Evolutionary conservation across 2,113 vertebrate species (phyloP), one percentile per base, ranked within the genome.

Genomic region (Triplophysa siluroides): DNA sequence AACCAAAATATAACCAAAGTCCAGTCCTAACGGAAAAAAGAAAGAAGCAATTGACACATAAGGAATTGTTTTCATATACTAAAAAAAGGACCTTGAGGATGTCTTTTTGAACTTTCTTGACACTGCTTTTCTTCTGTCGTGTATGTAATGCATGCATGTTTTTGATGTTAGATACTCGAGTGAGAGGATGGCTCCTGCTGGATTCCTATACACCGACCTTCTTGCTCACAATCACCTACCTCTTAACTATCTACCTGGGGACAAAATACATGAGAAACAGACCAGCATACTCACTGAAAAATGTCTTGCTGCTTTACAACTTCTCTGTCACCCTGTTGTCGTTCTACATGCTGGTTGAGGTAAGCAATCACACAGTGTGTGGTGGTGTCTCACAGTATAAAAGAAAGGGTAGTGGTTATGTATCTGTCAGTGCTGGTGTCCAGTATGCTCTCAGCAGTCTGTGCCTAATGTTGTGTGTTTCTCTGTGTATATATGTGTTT

Each of bases 161-260:
- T 71, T 65, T 76, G 3, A 26, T 84, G 52, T 62, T 23, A 96
- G 95, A 96, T 87, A 0, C 92, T 73, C 93, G 95, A 75, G 94
- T 96, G 82, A 91, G 93, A 92, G 95, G 95, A 83, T 96, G 95
- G 95, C 86, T 95, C 75, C 86, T 96, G 89, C 79, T 96, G 92
- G 95, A 96, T 83, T 96, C 95, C 45, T 96, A 91, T 85, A 92
- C 95, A 80, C 95, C 95, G 52, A 96, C 95, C 0, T 90, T 96
- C 83, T 85, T 85, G 60, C 91, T 96, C 12, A 95, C 95, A 45
- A 81, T 91, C 67, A 67, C 86, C 0, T 96, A 96, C 83, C 87
- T 96, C 65, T 88, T 95, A 61, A 88, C 87, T 62, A 93, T 96
- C 87, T 92, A 92, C 90, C 86, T 95, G 87, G 95, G 95, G 71